phyloP scores from a whole-genome alignment of 2,113 vertebrate genomes.

The Pagrus major region DNA sequence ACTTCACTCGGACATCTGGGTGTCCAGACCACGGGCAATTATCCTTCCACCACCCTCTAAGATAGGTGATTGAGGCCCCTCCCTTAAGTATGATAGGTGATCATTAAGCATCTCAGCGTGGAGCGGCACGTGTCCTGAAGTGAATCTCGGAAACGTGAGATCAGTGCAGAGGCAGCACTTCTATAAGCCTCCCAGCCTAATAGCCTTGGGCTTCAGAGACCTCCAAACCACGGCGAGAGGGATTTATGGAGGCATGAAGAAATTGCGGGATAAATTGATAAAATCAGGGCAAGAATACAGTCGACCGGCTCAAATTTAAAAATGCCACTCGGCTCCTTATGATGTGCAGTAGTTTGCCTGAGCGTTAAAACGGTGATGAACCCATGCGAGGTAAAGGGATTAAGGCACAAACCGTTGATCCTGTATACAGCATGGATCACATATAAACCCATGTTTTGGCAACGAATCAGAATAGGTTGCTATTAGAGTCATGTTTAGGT shows the following conservation, averaged over 20 bases:
- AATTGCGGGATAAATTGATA: conserved; percentile 1
- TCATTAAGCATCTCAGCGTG: conserved; percentile 33
- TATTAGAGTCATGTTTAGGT: background rate
- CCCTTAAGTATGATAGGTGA: conserved; percentile 34
- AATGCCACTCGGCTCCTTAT: background rate
- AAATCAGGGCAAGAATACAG: conserved; percentile 1
- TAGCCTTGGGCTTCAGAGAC: conserved; percentile 56
- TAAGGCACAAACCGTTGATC: background rate
- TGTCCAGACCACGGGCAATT: conserved; percentile 16
- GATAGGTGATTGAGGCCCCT: conserved; percentile 8
- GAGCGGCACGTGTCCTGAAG: conserved; percentile 46
- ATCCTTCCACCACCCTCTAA: background rate
- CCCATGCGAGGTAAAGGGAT: background rate
- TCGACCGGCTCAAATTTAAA: conserved; percentile 6
- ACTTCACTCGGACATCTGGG: background rate
- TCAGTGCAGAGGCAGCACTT: conserved; percentile 62
- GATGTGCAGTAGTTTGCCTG: background rate
- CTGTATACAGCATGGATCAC: conserved; percentile 1
- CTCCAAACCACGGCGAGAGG: background rate
- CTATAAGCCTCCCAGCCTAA: conserved; percentile 47
- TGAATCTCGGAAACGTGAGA: conserved; percentile 54
- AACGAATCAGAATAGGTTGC: background rate
- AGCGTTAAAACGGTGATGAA: background rate
- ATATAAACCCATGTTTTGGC: conserved; percentile 10
- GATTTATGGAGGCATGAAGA: conserved; percentile 28